phyloP scores from a whole-genome alignment of 2,888 invertebrate genomes.

The Hyalella azteca region DNA sequence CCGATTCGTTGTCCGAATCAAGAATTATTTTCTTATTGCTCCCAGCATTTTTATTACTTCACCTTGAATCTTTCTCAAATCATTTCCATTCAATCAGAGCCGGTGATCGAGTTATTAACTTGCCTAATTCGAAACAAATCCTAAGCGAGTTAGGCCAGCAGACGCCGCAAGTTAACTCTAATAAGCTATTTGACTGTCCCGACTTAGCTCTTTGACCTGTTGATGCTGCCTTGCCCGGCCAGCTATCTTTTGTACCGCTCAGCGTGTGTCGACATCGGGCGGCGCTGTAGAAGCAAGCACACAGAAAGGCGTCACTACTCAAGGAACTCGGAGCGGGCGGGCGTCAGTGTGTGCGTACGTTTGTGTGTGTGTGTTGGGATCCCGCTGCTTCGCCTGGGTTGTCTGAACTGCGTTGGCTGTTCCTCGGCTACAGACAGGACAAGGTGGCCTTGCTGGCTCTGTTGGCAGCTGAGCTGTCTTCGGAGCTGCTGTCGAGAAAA shows the following conservation, averaged over 20 bases:
- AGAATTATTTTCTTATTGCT: too few species aligned
- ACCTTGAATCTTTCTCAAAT: too few species aligned
- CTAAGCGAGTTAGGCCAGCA: too few species aligned
- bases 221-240: not conserved
- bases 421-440: slow-evolving; percentile 8
- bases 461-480: not conserved
- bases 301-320: slow-evolving; percentile 13
- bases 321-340: not conserved
- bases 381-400: not conserved
- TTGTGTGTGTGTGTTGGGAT: slow-evolving; percentile 27
- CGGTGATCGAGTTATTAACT: too few species aligned
- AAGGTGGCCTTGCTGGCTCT: slow-evolving; percentile 35
- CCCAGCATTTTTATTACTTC: too few species aligned
- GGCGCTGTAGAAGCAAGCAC: not conserved
- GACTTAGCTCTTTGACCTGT: not conserved
- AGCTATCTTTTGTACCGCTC: not conserved
- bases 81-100: too few species aligned
- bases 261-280: not conserved
- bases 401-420: not conserved
- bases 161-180: too few species aligned
- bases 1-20: too few species aligned
- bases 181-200: too few species aligned
- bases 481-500: slow-evolving; percentile 9
- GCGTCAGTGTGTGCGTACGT: not conserved
- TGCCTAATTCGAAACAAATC: too few species aligned